Conservation (phyloP, 2,888 invertebrate species). For the Portevinia maculata region DNA sequence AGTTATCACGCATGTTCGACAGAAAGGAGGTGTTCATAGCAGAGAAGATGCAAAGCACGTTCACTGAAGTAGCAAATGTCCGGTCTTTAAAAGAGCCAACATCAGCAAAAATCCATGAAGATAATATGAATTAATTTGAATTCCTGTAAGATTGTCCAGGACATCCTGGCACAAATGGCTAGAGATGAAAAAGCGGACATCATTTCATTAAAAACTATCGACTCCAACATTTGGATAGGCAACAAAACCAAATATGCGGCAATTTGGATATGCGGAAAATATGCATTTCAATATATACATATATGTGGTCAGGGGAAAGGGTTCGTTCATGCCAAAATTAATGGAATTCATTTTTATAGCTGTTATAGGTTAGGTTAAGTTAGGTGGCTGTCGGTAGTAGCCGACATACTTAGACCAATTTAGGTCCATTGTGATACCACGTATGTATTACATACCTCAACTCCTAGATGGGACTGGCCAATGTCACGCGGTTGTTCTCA, state of each 20-base stretch:
- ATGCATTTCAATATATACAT: constrained; percentile 4
- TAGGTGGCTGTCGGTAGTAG: too few relatives aligned
- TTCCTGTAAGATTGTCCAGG: not conserved
- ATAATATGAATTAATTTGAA: constrained; percentile 15
- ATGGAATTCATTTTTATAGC: constrained; percentile 4
- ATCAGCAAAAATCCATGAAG: not conserved
- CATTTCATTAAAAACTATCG: not conserved
- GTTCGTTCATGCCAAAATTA: not conserved
- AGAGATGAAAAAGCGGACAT: constrained; percentile 1
- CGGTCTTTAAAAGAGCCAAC: constrained; percentile 10
- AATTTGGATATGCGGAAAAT: constrained; percentile 14
- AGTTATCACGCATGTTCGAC: constrained; percentile 10
- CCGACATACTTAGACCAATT: too few relatives aligned
- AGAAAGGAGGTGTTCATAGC: not conserved
- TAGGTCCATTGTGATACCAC: too few relatives aligned
- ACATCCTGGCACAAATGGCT: not conserved
- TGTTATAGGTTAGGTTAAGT: too few relatives aligned
- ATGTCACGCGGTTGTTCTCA: too few relatives aligned
- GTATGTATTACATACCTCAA: too few relatives aligned
- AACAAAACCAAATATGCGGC: not conserved
- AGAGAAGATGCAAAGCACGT: constrained; percentile 3
- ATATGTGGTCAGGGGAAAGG: not conserved
- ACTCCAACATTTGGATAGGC: not conserved
- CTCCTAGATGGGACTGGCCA: too few relatives aligned
- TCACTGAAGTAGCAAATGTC: constrained; percentile 6